Evolutionary conservation across 2,888 invertebrate genomes (phyloP), one percentile per base, ranked within the genome.

Genomic region (Thelaira solivaga): DNA sequence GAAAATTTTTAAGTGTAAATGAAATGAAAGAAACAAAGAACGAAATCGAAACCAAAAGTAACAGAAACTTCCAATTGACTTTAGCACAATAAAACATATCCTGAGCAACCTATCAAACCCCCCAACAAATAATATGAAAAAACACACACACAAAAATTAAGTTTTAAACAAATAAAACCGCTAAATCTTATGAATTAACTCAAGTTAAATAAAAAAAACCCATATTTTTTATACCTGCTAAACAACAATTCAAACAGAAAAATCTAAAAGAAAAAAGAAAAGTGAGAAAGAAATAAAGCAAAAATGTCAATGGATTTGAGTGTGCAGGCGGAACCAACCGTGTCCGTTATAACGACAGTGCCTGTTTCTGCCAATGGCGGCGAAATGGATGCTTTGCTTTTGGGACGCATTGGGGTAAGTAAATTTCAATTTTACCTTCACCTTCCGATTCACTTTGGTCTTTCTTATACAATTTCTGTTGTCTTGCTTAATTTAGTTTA

Each of bases 391-490:
- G 94, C 94, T 51, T 89, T 94, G 82, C 91, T 94, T 81, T 91
- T 94, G 67, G 94, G 94, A 81, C 90, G 94, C 86, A 94, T 94
- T 59, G 92, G 93, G 93, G 94, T 94, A 91, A 94, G 94, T 89
- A 80, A 31, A 2, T 34, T 41, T 24, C 4, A 4, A 29, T 47
- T 49, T 57, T 36, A 34, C 34, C n/a, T 34, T 34, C 2, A 34
- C 4, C 11, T 39, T 6, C 20, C 26, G 53, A 8, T 43, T 22
- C 7, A 8, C 16, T 16, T 20, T 29, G 8, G 31, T 20, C 43
- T 39, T 16, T 39, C 4, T 5, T 34, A 31, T 29, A 69, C 29
- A 55, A 41, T 24, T 43, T 62, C 8, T 39, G n/a, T n/a, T n/a
- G 62, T 69, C 62, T 41, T 64, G 64, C 57, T 22, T 45, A 59